Base-by-base conservation (phyloP, 2,888 invertebrate genomes). In the Anarsia innoxiella region DNA sequence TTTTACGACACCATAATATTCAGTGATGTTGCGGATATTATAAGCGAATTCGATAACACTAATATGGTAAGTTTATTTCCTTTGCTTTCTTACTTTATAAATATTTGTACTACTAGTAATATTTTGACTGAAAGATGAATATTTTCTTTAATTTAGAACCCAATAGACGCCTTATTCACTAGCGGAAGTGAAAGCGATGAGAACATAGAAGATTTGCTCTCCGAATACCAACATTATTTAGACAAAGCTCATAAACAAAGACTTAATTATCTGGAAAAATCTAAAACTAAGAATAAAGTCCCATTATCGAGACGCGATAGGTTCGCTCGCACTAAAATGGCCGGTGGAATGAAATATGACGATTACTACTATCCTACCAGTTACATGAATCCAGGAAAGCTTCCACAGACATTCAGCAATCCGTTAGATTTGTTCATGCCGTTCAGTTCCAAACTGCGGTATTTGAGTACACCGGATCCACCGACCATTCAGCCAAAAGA, bases 191-290 rank as follows among this genome's bases (percentile, higher is more conserved):
- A 76, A 41, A 78, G 75, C 44, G 68, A 73, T 14, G 83, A 84
- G 47, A 68, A 71, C 34, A 51, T 78, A 12, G 77, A 80, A 44
- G 70, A 75, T 47, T 63, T 84, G 28, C 45, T 83, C 42, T 58
- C 62, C 15, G 79, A 83, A 60, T 84, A 83, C 46, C 77, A 83
- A 48, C 66, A 65, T 31, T 71, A 74, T 46, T 64, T 84, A 52
- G 76, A 83, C 28, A 82, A 66, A 50, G 79, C 77, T 37, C 73
- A 79, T 31, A 77, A 75, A 42, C 77, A 82, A 45, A 64, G 65
- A 42, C 48, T 63, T 36, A 60, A 58, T 35, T 75, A 71, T 44
- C 43, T 68, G 9, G 73, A 75, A 46, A 76, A 70, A 51, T 46
- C 53, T 13, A 76, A 73, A 57, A 38, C 47, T 1, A 83, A 83